phyloP scores from a whole-genome alignment of 2,888 invertebrate genomes.

The Lasioglossum marginatum region DNA sequence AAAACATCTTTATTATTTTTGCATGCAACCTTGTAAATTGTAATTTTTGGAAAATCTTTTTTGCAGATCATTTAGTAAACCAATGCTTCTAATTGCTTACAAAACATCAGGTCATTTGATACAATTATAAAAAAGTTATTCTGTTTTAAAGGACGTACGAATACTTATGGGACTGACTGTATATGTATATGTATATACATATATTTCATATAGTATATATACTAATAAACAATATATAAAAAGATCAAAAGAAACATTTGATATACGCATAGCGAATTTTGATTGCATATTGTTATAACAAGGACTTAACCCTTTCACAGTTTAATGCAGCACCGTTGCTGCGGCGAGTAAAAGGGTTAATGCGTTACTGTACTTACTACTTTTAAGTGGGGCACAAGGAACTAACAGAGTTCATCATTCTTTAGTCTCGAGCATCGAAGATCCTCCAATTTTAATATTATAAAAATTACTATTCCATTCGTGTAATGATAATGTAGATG shows the following conservation, averaged over 20 bases:
- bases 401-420: slow-evolving; percentile 30
- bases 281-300: slow-evolving; percentile 1
- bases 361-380: slow-evolving; percentile 15
- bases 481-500: neutral
- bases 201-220: neutral
- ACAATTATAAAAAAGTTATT: too few relatives aligned
- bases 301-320: neutral
- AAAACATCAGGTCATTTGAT: too few relatives aligned
- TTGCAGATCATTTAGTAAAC: too few relatives aligned
- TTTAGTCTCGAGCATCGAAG: neutral
- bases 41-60: too few relatives aligned
- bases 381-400: slow-evolving; percentile 21
- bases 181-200: too few relatives aligned
- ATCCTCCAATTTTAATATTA: neutral
- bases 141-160: too few relatives aligned
- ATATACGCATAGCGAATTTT: slow-evolving; percentile 12
- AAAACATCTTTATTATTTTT: too few relatives aligned
- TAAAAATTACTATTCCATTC: neutral
- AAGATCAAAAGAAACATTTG: slow-evolving; percentile 15
- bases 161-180: too few relatives aligned
- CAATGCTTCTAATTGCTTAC: too few relatives aligned
- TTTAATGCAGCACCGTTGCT: neutral
- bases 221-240: neutral
- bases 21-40: too few relatives aligned
- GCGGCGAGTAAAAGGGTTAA: neutral